Evolutionary conservation across 2,888 invertebrate genomes (phyloP).

Genomic region (Metacarcinus magister): DNA sequence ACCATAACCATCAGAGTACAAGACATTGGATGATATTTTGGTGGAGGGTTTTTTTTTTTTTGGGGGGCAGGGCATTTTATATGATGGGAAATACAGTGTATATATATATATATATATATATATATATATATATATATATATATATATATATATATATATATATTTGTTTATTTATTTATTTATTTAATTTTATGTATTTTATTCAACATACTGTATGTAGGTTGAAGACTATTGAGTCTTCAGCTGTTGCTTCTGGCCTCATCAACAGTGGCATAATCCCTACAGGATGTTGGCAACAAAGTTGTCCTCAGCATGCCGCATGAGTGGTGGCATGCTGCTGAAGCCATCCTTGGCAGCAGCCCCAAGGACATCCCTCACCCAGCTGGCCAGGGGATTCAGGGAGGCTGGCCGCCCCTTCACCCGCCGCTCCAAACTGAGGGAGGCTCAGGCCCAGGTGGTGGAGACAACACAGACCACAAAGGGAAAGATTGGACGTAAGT

Average conservation of each 20-base stretch:
- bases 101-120: too few relatives aligned
- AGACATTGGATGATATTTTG: too few relatives aligned
- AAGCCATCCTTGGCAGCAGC: not conserved
- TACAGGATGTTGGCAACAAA: slow-evolving; percentile 21
- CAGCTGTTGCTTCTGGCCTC: not conserved
- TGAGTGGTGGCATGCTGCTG: not conserved
- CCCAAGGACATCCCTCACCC: slow-evolving; percentile 44
- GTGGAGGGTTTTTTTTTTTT: too few relatives aligned
- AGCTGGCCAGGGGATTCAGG: slow-evolving; percentile 60
- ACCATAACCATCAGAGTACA: too few relatives aligned
- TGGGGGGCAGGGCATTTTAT: too few relatives aligned
- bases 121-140: too few relatives aligned
- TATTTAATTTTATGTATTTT: not conserved
- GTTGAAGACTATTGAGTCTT: not conserved
- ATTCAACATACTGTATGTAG: not conserved
- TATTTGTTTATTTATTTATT: not conserved
- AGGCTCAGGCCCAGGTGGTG: slow-evolving; percentile 62
- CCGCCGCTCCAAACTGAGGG: slow-evolving; percentile 68
- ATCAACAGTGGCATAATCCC: not conserved
- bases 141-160: too few relatives aligned
- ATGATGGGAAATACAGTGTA: too few relatives aligned
- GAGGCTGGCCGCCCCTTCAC: slow-evolving; percentile 70
- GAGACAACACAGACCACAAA: slow-evolving; percentile 62
- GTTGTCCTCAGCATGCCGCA: not conserved
- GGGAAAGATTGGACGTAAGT: slow-evolving; percentile 78